Evolutionary conservation across 2,797 vertebrate species (phyloP).

Genomic region (Tokudaia muenninki): DNA sequence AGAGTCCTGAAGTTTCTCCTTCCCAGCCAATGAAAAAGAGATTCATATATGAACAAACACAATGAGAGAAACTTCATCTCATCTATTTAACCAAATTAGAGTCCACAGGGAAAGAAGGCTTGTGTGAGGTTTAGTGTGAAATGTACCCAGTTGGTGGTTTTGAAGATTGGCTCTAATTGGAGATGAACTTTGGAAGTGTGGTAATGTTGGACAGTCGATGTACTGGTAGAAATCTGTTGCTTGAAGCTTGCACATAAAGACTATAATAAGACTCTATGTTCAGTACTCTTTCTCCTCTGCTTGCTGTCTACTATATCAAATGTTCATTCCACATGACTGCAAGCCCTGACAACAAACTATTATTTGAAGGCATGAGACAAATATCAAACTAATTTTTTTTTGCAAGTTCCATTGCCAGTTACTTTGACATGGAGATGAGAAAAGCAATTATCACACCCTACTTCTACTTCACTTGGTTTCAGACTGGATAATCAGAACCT

Average conservation of each 20-base stretch:
- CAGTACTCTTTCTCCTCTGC: neutral
- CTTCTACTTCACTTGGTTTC: neutral
- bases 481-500: neutral
- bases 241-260: neutral
- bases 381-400: neutral
- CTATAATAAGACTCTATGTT: neutral
- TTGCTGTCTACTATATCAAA: neutral
- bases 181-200: neutral
- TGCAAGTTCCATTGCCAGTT: neutral
- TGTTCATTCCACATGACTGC: neutral
- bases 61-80: neutral
- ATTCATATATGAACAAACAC: neutral
- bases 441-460: neutral
- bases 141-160: neutral
- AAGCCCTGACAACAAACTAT: neutral
- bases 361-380: neutral
- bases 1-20: fast-evolving
- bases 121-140: neutral
- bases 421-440: neutral
- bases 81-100: neutral
- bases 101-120: neutral
- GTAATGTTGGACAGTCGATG: too few relatives aligned
- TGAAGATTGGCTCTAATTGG: neutral
- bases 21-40: neutral
- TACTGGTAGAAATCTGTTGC: too few relatives aligned